These are phyloP conservation scores for Acanthurus tractus DNA, from an alignment of 2,797 vertebrate species.

Conservation along the genomic window DNA sequence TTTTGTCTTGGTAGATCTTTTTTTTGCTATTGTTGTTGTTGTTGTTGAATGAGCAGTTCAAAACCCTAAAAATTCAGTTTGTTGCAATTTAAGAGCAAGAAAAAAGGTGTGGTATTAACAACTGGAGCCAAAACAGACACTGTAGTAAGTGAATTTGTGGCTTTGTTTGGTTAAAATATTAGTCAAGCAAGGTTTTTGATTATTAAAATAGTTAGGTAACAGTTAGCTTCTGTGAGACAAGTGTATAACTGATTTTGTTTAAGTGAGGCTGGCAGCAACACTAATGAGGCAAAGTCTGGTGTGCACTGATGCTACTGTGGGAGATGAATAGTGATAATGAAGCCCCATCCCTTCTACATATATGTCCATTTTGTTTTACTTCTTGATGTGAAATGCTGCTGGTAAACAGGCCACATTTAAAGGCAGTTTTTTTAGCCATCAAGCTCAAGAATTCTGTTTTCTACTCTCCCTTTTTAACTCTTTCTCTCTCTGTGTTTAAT, in stretches of 20 bases:
- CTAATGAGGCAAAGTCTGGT: background rate
- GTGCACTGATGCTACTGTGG: slow-evolving; percentile 22
- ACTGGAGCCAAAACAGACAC: background rate
- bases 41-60: background rate
- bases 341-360: slow-evolving; percentile 43
- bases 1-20: background rate
- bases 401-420: slow-evolving; percentile 65
- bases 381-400: slow-evolving; percentile 48
- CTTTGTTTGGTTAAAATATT: background rate
- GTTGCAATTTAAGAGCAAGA: background rate
- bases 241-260: slow-evolving; percentile 5
- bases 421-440: slow-evolving; percentile 60
- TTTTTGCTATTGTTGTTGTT: background rate
- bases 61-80: background rate
- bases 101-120: background rate
- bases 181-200: background rate
- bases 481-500: slow-evolving; percentile 71
- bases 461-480: slow-evolving; percentile 56
- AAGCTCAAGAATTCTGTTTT: slow-evolving; percentile 60
- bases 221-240: no score
- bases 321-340: slow-evolving; percentile 23
- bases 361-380: slow-evolving; percentile 43
- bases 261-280: slow-evolving; percentile 20
- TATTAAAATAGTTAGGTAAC: background rate
- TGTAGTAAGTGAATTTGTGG: background rate